Evolutionary conservation across 2,113 vertebrate species (phyloP), one percentile per base, ranked within the genome.

Genomic region (Corythaeola cristata): DNA sequence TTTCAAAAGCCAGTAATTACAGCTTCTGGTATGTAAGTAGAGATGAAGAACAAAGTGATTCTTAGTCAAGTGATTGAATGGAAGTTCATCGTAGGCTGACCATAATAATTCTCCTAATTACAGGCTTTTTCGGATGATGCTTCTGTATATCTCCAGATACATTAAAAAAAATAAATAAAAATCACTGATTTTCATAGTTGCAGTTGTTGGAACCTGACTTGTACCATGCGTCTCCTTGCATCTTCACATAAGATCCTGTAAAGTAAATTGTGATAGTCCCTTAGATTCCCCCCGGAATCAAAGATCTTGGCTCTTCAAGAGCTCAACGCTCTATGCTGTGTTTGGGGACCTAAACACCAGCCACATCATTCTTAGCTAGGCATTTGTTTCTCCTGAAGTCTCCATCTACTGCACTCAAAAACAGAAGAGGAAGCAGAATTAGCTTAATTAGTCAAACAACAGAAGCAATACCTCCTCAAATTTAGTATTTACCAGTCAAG

Each of bases 21-120:
- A 87, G 53, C 12, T 32, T 32, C 45, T 62, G 18, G 4, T 58
- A 24, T 3, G 56, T 0, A 52, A 6, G 18, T 0, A n/a, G 52
- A 87, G 77, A 91, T 11, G 2, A 37, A 62, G 39, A 67, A 53
- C n/a, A 28, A 71, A 50, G 15, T 15, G 8, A 55, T 68, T 76
- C 27, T 67, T 59, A 69, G 20, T 67, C 47, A 77, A 62, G n/a
- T 6, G 23, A 59, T 1, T 44, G 33, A 60, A 33, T 6, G 24
- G 28, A 47, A 52, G 53, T 27, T 72, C 37, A 52, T 1, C 2
- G 22, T 27, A 52, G 30, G 53, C 12, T 28, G 22, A 67, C 28
- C 21, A 21, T 18, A 71, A 33, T 13, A 45, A 52, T 62, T 33
- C 22, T 17, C 30, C 49, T 15, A 12, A 60, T 55, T 28, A 23